Evolutionary conservation across 2,113 vertebrate species (phyloP).

Genomic region (Bubo scandiacus): DNA sequence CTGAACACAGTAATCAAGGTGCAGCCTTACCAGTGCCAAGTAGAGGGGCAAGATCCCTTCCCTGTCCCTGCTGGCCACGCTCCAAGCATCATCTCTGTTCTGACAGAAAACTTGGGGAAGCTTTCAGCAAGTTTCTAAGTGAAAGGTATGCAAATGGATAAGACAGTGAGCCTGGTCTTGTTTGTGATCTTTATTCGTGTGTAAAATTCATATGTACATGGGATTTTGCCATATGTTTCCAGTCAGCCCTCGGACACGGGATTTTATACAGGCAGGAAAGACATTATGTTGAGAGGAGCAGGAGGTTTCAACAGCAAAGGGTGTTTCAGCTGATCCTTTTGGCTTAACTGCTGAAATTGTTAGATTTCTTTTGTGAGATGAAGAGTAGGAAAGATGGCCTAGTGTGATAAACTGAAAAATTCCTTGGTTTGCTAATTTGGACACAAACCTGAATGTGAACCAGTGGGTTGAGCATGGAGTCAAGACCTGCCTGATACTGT

Average conservation of each 20-base stretch:
- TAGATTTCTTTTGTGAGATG: neutral
- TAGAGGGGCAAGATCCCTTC: too few relatives aligned
- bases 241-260: neutral
- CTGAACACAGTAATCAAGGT: too few relatives aligned
- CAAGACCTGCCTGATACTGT: neutral
- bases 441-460: neutral
- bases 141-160: slow-evolving; percentile 2
- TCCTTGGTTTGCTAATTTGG: neutral
- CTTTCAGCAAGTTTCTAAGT: slow-evolving; percentile 26
- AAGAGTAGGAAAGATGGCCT: neutral
- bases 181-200: neutral
- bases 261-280: neutral
- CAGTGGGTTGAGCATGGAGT: neutral
- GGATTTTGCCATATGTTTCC: neutral
- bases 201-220: neutral
- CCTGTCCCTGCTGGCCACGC: neutral
- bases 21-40: too few relatives aligned
- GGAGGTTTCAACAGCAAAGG: neutral
- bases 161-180: neutral
- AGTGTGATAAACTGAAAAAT: neutral
- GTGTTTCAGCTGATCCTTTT: neutral
- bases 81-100: neutral
- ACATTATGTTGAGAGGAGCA: neutral
- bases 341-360: neutral
- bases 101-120: neutral